Percentiles rank a stretch among this genome's conserved stretches.
Evolutionary conservation across 1,140 invertebrate species (phyloP).

Genomic region (Belonocnema kinseyi): DNA sequence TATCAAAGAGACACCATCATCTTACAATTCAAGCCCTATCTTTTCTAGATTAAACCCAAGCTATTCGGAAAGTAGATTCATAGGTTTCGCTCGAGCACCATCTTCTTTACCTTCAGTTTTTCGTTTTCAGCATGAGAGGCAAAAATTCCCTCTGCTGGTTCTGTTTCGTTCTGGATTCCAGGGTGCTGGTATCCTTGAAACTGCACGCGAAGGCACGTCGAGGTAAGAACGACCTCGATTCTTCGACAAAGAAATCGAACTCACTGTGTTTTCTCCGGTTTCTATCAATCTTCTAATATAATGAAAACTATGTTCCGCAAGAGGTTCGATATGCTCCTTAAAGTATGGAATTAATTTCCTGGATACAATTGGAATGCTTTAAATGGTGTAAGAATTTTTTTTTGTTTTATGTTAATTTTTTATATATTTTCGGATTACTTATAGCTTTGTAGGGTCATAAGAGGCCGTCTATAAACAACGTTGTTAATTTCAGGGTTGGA

Average conservation of each 20-base stretch:
- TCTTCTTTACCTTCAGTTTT: not conserved
- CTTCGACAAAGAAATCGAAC: not conserved
- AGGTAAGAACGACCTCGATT: not conserved
- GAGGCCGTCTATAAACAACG: too few species aligned
- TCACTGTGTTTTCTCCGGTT: not conserved
- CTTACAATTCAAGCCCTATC: constrained; percentile 43
- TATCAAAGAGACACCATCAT: constrained; percentile 39
- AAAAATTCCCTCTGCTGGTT: not conserved
- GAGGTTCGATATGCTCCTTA: not conserved
- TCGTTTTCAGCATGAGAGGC: constrained; percentile 1
- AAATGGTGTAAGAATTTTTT: too few species aligned
- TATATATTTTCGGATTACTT: too few species aligned
- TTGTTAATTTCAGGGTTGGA: too few species aligned
- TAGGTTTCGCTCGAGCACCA: constrained; percentile 30
- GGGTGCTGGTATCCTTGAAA: constrained; percentile 60
- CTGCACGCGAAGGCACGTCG: constrained; percentile 58
- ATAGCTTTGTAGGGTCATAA: too few species aligned
- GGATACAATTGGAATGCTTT: too few species aligned
- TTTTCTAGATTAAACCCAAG: not conserved
- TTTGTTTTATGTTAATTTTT: too few species aligned
- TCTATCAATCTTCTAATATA: constrained; percentile 3
- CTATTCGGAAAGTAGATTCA: not conserved
- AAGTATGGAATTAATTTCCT: too few species aligned
- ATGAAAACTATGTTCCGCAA: not conserved
- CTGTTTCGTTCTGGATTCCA: constrained; percentile 53